Percentiles rank a stretch among this genome's conserved stretches.
phyloP scores from a whole-genome alignment of 2,797 vertebrate genomes.

The Siniperca undulata region DNA sequence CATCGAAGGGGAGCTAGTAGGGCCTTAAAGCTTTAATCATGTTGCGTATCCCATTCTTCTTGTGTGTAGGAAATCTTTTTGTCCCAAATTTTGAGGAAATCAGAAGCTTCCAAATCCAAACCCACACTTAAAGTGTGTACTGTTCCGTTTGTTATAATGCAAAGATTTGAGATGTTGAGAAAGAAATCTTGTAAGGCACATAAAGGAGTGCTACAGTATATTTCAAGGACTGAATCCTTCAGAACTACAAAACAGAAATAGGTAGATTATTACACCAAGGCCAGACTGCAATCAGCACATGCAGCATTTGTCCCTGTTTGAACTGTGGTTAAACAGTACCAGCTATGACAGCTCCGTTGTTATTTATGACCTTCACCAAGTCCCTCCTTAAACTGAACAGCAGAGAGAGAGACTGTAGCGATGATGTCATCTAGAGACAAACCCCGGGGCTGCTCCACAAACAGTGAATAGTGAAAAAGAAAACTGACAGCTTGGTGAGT shows the following conservation, averaged over 20 bases:
- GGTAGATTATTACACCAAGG: background rate
- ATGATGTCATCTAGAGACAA: background rate
- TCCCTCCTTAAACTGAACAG: background rate
- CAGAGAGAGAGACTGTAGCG: background rate
- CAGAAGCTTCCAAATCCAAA: background rate
- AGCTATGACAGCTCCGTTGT: background rate
- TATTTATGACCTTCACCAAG: background rate
- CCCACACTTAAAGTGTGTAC: background rate
- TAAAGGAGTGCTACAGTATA: background rate
- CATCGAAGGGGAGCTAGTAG: background rate
- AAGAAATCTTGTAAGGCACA: background rate
- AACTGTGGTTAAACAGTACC: conserved; percentile 21
- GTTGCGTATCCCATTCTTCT: too few species aligned
- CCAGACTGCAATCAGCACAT: background rate
- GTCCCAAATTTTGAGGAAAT: too few species aligned
- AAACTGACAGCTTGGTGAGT: background rate
- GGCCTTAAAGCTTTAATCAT: too few species aligned
- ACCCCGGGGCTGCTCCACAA: background rate
- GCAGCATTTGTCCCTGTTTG: conserved; percentile 16
- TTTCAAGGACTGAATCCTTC: background rate
- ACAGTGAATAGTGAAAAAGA: background rate
- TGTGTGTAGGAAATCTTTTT: too few species aligned
- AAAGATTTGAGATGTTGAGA: background rate
- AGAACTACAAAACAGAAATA: background rate
- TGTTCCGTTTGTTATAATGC: background rate